Evolutionary conservation across 2,113 vertebrate genomes (phyloP).

Genomic region (Lanius collurio): DNA sequence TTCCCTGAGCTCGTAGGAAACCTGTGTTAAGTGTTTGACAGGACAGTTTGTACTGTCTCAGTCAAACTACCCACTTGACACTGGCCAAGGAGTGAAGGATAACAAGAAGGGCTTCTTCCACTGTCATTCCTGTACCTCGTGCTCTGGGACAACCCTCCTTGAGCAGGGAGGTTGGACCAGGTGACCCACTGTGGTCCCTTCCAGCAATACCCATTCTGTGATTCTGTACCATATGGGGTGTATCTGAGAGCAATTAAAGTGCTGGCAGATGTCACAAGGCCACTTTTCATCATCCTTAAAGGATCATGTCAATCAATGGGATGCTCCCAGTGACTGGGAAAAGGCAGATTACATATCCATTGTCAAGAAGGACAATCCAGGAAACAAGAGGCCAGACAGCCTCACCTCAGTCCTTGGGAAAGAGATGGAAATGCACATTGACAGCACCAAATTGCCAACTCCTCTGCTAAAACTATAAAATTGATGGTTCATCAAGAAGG

Average conservation of each 20-base stretch:
- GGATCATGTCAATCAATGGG: neutral
- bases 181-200: neutral
- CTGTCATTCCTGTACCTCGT: no score
- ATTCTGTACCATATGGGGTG: neutral
- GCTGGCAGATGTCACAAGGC: neutral
- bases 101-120: neutral
- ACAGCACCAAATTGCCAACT: neutral
- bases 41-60: no score
- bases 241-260: neutral
- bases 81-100: neutral
- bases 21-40: neutral
- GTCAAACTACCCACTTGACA: neutral
- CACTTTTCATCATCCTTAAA: neutral
- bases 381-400: neutral
- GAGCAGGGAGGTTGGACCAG: neutral
- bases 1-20: neutral
- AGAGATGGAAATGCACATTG: neutral
- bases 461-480: neutral
- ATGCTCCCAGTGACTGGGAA: neutral
- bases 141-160: neutral
- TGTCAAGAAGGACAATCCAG: neutral
- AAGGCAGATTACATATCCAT: neutral
- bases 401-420: neutral
- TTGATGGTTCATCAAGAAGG: neutral
- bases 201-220: neutral